phyloP scores from a whole-genome alignment of 1,140 invertebrate genomes.

The Cyphomyrmex costatus region DNA sequence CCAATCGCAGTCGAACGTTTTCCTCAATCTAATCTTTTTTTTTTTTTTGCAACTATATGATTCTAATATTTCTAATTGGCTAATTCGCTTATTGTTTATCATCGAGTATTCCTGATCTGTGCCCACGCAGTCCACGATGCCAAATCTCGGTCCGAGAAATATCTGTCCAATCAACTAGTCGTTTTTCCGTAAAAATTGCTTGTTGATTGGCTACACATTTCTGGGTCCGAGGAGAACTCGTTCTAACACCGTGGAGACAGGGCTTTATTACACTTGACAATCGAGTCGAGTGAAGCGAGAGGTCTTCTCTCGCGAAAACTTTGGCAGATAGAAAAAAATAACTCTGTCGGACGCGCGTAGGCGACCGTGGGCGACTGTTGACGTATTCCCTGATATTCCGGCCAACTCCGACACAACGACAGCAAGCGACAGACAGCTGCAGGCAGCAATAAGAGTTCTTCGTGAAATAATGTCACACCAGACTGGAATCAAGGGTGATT shows the following conservation, averaged over 20 bases:
- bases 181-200: no score
- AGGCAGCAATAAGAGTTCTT: background rate
- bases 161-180: no score
- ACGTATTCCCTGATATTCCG: background rate
- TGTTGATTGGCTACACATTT: no score
- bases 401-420: background rate
- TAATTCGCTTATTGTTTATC: background rate
- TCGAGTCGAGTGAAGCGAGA: no score
- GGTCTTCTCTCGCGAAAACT: background rate
- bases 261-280: background rate
- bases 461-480: conserved; percentile 90
- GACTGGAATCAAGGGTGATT: conserved; percentile 91
- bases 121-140: no score
- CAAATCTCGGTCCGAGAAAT: no score
- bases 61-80: background rate
- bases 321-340: conserved; percentile 44
- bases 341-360: background rate
- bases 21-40: background rate
- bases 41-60: background rate
- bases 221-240: no score
- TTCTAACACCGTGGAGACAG: no score
- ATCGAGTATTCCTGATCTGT: background rate
- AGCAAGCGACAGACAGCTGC: no score
- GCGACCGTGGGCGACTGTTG: background rate
- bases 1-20: background rate